Base-by-base conservation (phyloP, 2,888 invertebrate genomes). In the Cosmopolites sordidus region DNA sequence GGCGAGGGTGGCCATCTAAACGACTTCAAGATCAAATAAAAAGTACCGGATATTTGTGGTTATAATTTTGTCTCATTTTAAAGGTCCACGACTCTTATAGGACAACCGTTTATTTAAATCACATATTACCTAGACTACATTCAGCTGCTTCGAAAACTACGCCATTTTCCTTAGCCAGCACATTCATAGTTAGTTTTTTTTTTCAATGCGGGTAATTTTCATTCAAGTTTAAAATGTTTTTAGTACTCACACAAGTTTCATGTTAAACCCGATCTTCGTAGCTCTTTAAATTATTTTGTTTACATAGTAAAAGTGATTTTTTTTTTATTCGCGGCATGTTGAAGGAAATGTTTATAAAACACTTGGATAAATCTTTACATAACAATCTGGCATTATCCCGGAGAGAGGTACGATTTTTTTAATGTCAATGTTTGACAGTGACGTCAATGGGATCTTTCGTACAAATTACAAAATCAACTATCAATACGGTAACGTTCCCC, bases 261-360 rank as follows among this genome's bases (percentile, higher is more conserved):
- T 27, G 9, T 9, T 9, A 9, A 27, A 9, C 9, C n/a, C n/a
- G 5, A 27, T 27, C 9, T 27, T 27, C 5, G 9, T 27, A 27
- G 27, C 9, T 27, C 27, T 27, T 27, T 27, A 27, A 27, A 27
- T 5, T 27, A 9, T 9, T n/a, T 5, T 27, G 27, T 27, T 27
- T 27, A 27, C 27, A 9, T 27, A 4, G 5, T n/a, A 11, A 12
- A 5, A 33, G n/a, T 11, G 11, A 9, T 33, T 33, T n/a, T 33
- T 12, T 33, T 33, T 33, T n/a, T 9, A 33, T n/a, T 11, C 5
- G 11, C 33, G 33, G 12, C 54, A 66, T 66, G 63, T 64, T 62
- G 51, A 59, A 62, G 42, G 63, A 67, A 27, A 54, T 64, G 38
- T 65, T 68, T 58, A 56, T 66, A 45, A 68, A 64, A 61, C 66